Evolutionary conservation across 2,888 invertebrate genomes (phyloP).

Genomic region (Sepioteuthis lessoniana): DNA sequence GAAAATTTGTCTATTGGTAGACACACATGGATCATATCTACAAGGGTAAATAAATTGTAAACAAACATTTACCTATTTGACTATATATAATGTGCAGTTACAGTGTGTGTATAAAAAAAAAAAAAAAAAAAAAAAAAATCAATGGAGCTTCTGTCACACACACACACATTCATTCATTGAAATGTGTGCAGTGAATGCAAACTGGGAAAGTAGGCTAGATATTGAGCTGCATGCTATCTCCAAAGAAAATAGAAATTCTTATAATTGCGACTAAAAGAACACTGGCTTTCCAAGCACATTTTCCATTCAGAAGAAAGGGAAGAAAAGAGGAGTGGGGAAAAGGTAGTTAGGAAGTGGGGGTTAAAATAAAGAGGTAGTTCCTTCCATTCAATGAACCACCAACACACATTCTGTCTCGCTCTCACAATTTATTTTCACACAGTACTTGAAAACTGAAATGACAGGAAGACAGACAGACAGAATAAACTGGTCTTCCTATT

Average conservation of each 20-base stretch:
- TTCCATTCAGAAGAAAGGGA: background rate
- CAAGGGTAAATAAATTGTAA: no score
- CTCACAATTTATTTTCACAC: background rate
- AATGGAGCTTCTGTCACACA: background rate
- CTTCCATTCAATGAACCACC: background rate
- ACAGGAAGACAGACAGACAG: background rate
- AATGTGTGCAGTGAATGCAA: background rate
- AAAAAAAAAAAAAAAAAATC: background rate
- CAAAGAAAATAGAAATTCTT: background rate
- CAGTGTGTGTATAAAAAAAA: no score
- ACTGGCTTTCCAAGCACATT: background rate
- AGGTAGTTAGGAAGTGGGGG: no score
- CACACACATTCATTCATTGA: background rate
- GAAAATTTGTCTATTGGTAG: no score
- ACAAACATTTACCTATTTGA: no score
- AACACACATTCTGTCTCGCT: background rate
- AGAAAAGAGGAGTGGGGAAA: background rate
- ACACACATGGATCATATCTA: no score
- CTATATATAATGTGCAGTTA: no score
- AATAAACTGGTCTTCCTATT: background rate
- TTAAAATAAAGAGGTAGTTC: background rate
- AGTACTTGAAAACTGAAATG: background rate
- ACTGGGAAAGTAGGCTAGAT: background rate
- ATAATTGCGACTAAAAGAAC: background rate
- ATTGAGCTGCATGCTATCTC: background rate